Percentiles rank a stretch among this genome's conserved stretches.
Evolutionary conservation across 2,113 vertebrate species (phyloP).

Genomic region (Odocoileus virginianus): DNA sequence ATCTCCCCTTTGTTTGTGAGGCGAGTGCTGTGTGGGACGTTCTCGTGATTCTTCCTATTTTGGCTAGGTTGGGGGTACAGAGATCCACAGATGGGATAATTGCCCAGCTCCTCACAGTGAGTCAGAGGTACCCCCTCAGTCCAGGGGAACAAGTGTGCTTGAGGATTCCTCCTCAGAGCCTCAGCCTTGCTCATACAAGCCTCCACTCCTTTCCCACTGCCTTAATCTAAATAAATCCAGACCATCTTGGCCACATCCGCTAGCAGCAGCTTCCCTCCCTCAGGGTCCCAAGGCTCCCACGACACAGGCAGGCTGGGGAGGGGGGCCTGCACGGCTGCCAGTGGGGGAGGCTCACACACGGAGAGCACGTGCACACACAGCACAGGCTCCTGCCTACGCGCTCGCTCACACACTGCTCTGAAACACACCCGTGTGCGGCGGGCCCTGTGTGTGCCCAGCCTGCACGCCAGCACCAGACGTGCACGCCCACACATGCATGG

Average conservation of each 20-base stretch:
- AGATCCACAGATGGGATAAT: neutral
- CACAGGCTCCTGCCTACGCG: constrained; percentile 4
- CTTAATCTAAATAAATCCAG: constrained; percentile 85
- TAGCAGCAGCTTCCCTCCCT: constrained; percentile 81
- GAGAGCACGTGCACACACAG: neutral
- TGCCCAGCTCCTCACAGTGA: neutral
- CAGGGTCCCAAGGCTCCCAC: constrained; percentile 83
- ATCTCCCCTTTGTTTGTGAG: neutral
- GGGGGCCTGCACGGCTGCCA: constrained; percentile 76
- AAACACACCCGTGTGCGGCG: neutral
- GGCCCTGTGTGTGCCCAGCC: neutral
- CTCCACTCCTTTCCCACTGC: constrained; percentile 80
- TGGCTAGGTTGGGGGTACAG: neutral
- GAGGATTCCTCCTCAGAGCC: neutral
- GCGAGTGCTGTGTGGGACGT: neutral
- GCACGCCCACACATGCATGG: neutral
- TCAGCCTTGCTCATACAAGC: constrained; percentile 36
- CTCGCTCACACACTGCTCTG: neutral
- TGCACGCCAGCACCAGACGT: neutral
- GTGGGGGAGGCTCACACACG: constrained; percentile 40
- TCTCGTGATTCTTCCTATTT: neutral
- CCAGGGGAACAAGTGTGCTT: neutral
- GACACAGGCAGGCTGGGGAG: constrained; percentile 80
- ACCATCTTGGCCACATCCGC: constrained; percentile 68
- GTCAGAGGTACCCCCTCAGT: neutral